phyloP scores from a whole-genome alignment of 2,888 invertebrate genomes.

The Mythimna vitellina region DNA sequence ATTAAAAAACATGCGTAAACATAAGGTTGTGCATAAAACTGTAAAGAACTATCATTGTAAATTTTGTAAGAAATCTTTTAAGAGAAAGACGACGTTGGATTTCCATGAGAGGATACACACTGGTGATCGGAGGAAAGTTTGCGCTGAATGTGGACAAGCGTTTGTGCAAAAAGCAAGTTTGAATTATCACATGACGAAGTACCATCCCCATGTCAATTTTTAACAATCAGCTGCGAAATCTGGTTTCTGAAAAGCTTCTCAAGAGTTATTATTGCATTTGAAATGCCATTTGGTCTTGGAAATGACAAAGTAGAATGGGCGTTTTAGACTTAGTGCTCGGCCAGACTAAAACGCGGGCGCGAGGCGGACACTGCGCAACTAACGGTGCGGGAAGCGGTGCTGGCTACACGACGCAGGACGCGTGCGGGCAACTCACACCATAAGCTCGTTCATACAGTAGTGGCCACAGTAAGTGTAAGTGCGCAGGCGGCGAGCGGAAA shows the following conservation, averaged over 20 bases:
- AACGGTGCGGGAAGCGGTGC: no score
- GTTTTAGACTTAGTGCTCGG: no score
- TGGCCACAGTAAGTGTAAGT: no score
- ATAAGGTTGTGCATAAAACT: conserved; percentile 83
- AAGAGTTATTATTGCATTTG: neutral
- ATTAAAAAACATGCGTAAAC: conserved; percentile 79
- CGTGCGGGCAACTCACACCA: no score
- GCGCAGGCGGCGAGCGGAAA: no score
- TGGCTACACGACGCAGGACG: no score
- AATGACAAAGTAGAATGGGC: no score
- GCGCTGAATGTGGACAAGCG: conserved; percentile 81
- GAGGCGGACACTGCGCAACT: no score
- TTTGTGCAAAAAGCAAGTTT: conserved; percentile 87
- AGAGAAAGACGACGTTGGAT: conserved; percentile 77
- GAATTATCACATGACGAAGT: conserved; percentile 86
- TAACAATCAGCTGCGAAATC: conserved; percentile 45
- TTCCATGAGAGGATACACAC: conserved; percentile 84
- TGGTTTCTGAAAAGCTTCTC: neutral
- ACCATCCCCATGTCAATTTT: conserved; percentile 83
- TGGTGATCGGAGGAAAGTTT: conserved; percentile 81
- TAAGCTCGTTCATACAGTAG: no score
- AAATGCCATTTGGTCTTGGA: neutral
- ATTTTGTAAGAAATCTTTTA: conserved; percentile 85
- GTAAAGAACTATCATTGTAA: conserved; percentile 83
- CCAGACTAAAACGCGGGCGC: no score